Percentiles rank a stretch among this genome's conserved stretches.
phyloP scores from a whole-genome alignment of 1,140 invertebrate species.

The Papilio glaucus region DNA sequence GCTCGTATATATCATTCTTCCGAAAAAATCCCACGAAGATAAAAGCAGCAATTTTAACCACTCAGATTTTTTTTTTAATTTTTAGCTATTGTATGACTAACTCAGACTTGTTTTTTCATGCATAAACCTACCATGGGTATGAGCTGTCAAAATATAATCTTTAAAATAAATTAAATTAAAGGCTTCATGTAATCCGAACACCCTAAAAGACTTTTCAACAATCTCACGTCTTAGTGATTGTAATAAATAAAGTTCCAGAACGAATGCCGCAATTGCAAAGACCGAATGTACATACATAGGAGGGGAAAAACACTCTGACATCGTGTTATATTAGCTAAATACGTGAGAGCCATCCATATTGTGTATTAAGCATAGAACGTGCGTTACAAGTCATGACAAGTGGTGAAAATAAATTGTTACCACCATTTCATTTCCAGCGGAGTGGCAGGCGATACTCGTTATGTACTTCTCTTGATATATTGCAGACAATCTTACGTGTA shows the following conservation, averaged over 20 bases:
- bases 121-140: no score
- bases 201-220: slow-evolving; percentile 13
- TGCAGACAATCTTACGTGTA: not conserved
- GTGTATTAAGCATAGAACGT: slow-evolving; percentile 54
- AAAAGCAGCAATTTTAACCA: no score
- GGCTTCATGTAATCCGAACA: not conserved
- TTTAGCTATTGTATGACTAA: no score
- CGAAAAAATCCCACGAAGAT: no score
- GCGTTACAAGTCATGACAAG: slow-evolving; percentile 50
- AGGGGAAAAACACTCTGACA: slow-evolving; percentile 42
- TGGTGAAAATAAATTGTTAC: slow-evolving; percentile 50
- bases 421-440: slow-evolving; percentile 37
- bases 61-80: no score
- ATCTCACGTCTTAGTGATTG: slow-evolving; percentile 26
- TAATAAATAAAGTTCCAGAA: slow-evolving; percentile 35
- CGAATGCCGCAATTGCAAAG: slow-evolving; percentile 35
- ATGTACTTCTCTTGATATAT: not conserved
- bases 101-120: no score
- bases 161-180: slow-evolving; percentile 14
- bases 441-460: not conserved
- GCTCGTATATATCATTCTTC: no score
- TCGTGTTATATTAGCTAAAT: slow-evolving; percentile 65
- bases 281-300: slow-evolving; percentile 38
- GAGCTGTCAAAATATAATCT: not conserved
- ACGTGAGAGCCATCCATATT: slow-evolving; percentile 67